Evolutionary conservation across 2,888 invertebrate species (phyloP), one percentile per base, ranked within the genome.

Genomic region (Zaprionus bogoriensis): DNA sequence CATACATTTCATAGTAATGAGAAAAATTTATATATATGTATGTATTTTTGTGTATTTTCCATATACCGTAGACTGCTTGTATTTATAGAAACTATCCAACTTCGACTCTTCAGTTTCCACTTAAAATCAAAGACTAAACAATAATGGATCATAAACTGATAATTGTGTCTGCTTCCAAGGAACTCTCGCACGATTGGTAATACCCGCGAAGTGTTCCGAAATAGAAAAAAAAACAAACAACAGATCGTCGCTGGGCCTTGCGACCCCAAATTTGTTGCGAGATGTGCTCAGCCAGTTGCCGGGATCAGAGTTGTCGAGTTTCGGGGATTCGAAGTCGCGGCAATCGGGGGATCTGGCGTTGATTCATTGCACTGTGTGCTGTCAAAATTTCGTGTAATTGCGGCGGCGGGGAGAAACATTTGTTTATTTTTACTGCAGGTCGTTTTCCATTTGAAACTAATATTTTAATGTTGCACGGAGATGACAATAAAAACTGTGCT

Each of bases 391-490:
- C 45, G 27, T 45, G 63, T 70, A 74, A 75, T 71, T 75, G 78
- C 47, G 27, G 67, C 20, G 7, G 23, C n/a, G n/a, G n/a, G n/a
- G n/a, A 25, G 55, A 36, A 50, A 57, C 67, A 62, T 77, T 75
- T 74, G 71, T 75, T 75, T 74, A 63, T 74, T 74, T 74, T 77
- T 69, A 69, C 62, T 23, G 17, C 27, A 20, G 23, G 22, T 46
- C 50, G 50, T 20, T 59, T 50, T 66, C 52, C 70, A 54, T 50
- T 17, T 22, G 67, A 74, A 75, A 75, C 75, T 71, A 78, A 75
- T 77, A 77, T 74, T 78, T 67, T 64, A 70, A 74, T 77, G 78
- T 75, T 61, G 75, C 75, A 58, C 55, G 27, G 54, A 48, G 39
- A 57, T 45, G 71, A 64, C 71, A 74, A 61, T 64, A 67, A 61